Evolutionary conservation across 2,113 vertebrate species (phyloP).

Genomic region (Oncorhynchus clarkii): DNA sequence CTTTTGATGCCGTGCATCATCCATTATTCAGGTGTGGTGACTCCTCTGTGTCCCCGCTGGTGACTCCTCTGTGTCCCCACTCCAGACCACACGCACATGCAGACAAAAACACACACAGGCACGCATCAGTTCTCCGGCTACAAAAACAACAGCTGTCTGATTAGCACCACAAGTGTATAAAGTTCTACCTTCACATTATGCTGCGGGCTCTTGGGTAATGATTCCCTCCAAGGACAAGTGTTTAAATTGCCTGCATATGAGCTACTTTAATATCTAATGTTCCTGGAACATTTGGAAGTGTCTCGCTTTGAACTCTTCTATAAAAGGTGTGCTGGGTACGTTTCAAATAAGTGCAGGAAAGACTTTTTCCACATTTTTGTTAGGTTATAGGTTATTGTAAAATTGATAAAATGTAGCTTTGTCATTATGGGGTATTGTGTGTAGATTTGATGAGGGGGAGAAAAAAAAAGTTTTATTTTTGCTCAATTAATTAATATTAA

Average conservation of each 20-base stretch:
- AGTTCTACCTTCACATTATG: not conserved
- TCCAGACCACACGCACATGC: too few species aligned
- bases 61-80: not conserved
- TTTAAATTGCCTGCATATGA: not conserved
- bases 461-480: too few species aligned
- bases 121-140: not conserved
- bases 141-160: not conserved
- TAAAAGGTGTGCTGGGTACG: too few species aligned
- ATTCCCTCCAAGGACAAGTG: not conserved
- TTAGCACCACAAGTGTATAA: not conserved
- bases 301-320: not conserved
- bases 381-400: too few species aligned
- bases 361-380: too few species aligned
- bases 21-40: constrained; percentile 16
- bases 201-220: not conserved
- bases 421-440: too few species aligned
- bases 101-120: not conserved
- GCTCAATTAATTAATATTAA: too few species aligned
- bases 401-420: too few species aligned
- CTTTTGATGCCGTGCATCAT: constrained; percentile 27
- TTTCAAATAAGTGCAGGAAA: too few species aligned
- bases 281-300: not conserved
- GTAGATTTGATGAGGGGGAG: too few species aligned
- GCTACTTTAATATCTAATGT: not conserved
- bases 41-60: not conserved